A percentile compares a stretch with the other conserved stretches of the same genome.
Evolutionary conservation across 1,140 invertebrate genomes (phyloP).

Genomic region (Papilio aristodemus): DNA sequence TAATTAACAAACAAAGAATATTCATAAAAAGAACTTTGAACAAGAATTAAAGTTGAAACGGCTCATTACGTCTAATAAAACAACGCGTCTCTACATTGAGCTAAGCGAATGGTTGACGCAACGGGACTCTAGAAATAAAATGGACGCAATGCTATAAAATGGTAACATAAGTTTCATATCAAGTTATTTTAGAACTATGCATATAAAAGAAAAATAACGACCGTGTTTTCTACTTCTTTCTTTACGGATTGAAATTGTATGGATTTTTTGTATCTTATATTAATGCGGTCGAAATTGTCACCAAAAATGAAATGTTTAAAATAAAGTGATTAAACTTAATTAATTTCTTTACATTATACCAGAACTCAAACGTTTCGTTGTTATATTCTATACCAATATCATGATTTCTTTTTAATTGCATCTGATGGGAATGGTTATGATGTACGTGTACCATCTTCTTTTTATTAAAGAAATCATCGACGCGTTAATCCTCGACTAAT

Average conservation of each 20-base stretch:
- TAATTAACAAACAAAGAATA: slow-evolving; percentile 15
- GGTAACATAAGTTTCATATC: slow-evolving; percentile 4
- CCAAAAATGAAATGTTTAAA: too few relatives aligned
- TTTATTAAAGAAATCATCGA: slow-evolving; percentile 43
- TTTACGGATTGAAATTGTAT: too few relatives aligned
- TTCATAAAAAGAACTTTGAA: slow-evolving; percentile 10
- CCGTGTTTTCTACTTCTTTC: too few relatives aligned
- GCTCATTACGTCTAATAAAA: slow-evolving; percentile 22
- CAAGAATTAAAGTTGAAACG: slow-evolving; percentile 19
- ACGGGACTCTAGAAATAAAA: slow-evolving; percentile 25
- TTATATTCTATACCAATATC: not conserved
- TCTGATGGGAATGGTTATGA: not conserved
- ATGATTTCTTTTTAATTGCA: slow-evolving; percentile 5
- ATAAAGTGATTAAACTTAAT: too few relatives aligned
- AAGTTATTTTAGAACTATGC: not conserved
- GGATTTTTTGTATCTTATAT: too few relatives aligned
- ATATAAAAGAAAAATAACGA: not conserved
- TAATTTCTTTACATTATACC: too few relatives aligned
- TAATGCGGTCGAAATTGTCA: too few relatives aligned
- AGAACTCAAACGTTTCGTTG: too few relatives aligned
- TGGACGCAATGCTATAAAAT: not conserved
- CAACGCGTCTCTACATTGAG: slow-evolving; percentile 28
- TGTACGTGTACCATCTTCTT: not conserved
- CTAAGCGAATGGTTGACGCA: slow-evolving; percentile 16
- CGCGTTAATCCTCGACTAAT: slow-evolving; percentile 57